Base-by-base conservation (phyloP, 2,888 invertebrate genomes). In the Gnatocerus cornutus region DNA sequence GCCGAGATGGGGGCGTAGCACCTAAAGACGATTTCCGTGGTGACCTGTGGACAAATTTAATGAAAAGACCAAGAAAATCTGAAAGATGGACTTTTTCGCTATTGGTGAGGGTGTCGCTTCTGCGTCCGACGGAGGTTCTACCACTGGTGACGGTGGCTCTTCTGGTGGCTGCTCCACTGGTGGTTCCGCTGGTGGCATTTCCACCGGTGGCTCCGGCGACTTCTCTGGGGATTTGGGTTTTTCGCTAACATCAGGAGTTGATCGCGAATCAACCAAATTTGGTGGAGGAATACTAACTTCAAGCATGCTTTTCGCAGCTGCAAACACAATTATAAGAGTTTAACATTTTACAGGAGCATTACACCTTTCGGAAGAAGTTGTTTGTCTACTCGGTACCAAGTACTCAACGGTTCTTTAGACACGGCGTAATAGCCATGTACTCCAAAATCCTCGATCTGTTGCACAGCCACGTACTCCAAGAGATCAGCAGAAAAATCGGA, bases 401-500 rank as follows among this genome's bases (percentile, higher is more conserved):
- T 78, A n/a, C 82, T 75, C 9, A 87, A 69, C 0, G 86, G 86
- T 67, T 86, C 84, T 12, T 77, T 82, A 6, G 87, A 87, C 48
- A 85, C 77, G 0, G 87, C 88, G 73, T 86, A 87, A 73, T 85
- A 88, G n/a, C 84, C 86, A 64, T 88, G 87, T 8, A 86, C 82
- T 0, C 87, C 87, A 76, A 86, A 87, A 66, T 84, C 80, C 30
- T 86, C 86, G 65, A 87, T 87, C 72, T 86, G 84, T 73, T 87
- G 87, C 13, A 85, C 82, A 0, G 86, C 85, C 0, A 84, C 84
- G 77, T 86, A 87, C 73, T 87, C 85, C 45, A 82, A 77, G 9
- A 85, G 76, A 76, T 87, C 85, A 1, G 85, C 79, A 0, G 86
- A 85, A 75, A 80, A 80, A 52, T 85, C 85, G 0, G 81, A 80